Evolutionary conservation across 2,888 invertebrate species (phyloP).

Genomic region (Philaethria dido): DNA sequence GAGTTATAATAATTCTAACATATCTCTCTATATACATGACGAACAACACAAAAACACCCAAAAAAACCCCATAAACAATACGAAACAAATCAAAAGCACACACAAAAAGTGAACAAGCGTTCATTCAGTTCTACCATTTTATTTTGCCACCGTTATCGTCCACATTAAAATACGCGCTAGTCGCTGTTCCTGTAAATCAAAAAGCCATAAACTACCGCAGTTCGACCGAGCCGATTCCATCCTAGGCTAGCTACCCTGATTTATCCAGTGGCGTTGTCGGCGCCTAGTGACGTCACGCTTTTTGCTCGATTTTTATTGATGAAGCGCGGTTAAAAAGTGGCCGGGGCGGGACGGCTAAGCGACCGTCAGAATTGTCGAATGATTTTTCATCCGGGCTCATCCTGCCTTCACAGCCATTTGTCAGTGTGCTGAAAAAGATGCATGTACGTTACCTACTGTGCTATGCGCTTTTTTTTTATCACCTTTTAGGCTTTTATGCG

Average conservation of each 20-base stretch:
- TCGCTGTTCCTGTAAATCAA: conserved; percentile 66
- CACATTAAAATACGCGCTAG: conserved; percentile 65
- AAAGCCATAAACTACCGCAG: conserved; percentile 71
- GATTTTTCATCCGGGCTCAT: conserved; percentile 77
- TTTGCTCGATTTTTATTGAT: conserved; percentile 74
- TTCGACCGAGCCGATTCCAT: conserved; percentile 75
- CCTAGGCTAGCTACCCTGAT: conserved; percentile 72
- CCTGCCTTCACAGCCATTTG: conserved; percentile 80
- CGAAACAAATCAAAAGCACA: conserved; percentile 26
- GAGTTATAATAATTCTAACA: background rate
- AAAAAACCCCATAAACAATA: background rate
- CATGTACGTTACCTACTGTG: conserved; percentile 63
- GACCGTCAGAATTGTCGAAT: conserved; percentile 80
- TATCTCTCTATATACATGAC: background rate
- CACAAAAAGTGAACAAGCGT: conserved; percentile 40
- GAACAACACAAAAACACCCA: background rate
- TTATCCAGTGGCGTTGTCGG: conserved; percentile 74
- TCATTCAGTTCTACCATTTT: conserved; percentile 50
- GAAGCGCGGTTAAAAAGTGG: conserved; percentile 78
- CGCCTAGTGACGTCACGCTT: conserved; percentile 78
- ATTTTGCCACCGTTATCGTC: conserved; percentile 52
- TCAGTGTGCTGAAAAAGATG: conserved; percentile 80
- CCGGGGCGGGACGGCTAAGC: conserved; percentile 67
- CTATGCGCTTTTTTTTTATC: conserved; percentile 55
- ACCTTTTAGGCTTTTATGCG: conserved; percentile 80